Evolutionary conservation across 2,888 invertebrate species (phyloP).

Genomic region (Epistrophella euchroma): DNA sequence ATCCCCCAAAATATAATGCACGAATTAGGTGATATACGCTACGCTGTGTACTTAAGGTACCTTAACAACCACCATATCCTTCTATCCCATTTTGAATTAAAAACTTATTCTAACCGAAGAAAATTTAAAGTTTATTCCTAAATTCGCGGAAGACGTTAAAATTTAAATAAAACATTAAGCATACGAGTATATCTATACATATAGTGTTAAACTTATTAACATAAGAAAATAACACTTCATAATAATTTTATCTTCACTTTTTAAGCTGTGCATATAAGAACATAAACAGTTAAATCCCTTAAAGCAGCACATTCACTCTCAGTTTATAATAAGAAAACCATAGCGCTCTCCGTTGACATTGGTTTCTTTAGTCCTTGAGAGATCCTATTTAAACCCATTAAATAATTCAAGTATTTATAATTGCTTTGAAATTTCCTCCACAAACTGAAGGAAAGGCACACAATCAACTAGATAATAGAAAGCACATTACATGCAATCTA

Average conservation of each 20-base stretch:
- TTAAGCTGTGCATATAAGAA: neutral
- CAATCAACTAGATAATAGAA: constrained; percentile 12
- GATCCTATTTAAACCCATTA: constrained; percentile 30
- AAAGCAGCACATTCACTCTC: constrained; percentile 31
- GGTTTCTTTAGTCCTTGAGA: constrained; percentile 13
- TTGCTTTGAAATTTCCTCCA: constrained; percentile 26
- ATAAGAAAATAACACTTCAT: neutral
- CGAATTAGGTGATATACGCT: too few relatives aligned
- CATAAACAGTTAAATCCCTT: neutral
- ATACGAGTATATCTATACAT: too few relatives aligned
- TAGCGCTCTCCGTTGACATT: constrained; percentile 6
- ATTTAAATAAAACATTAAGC: neutral
- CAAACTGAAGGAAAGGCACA: constrained; percentile 14
- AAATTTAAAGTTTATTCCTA: too few relatives aligned
- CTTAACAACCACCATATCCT: too few relatives aligned
- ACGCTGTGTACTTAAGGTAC: too few relatives aligned
- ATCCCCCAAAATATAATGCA: too few relatives aligned
- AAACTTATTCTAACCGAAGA: too few relatives aligned
- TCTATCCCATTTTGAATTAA: too few relatives aligned
- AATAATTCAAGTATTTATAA: constrained; percentile 45
- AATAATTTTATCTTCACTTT: neutral
- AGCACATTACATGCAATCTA: constrained; percentile 24
- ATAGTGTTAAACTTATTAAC: neutral
- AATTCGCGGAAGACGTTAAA: neutral
- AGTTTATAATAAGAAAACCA: constrained; percentile 20